Evolutionary conservation across 1,140 invertebrate genomes (phyloP).

Genomic region (Galleria mellonella): DNA sequence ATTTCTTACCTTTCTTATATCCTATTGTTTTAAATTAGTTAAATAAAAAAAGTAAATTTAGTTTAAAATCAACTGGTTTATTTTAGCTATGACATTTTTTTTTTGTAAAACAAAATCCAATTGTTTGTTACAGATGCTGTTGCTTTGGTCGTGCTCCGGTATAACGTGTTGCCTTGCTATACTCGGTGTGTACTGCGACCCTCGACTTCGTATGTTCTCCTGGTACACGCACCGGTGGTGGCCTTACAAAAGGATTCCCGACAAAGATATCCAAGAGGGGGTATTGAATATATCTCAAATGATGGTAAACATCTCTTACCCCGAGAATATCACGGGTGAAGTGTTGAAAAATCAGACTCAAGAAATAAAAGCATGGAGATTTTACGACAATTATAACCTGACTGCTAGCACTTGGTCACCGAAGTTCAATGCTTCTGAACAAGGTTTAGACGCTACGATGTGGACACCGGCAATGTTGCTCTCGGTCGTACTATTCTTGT

Average conservation of each 20-base stretch:
- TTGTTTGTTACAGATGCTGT: slow-evolving; percentile 47
- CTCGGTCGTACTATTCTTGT: slow-evolving; percentile 51
- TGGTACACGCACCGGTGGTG: slow-evolving; percentile 44
- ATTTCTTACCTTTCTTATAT: no score
- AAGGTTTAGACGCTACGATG: slow-evolving; percentile 12
- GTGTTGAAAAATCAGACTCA: slow-evolving; percentile 1
- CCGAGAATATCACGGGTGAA: background rate
- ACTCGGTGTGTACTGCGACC: slow-evolving; percentile 58
- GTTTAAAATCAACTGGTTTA: no score
- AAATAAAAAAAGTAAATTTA: no score
- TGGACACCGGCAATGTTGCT: slow-evolving; percentile 47
- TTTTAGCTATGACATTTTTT: no score
- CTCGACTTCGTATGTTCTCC: slow-evolving; percentile 41
- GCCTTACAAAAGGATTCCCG: slow-evolving; percentile 24
- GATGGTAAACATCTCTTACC: background rate
- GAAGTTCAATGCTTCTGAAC: background rate
- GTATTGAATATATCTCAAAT: slow-evolving; percentile 2
- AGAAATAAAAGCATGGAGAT: background rate
- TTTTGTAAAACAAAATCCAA: no score
- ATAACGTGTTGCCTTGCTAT: slow-evolving; percentile 53
- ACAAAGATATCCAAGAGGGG: background rate
- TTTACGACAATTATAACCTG: background rate
- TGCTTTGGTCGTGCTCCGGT: slow-evolving; percentile 55
- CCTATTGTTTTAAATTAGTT: no score
- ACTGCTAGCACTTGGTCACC: background rate